These are phyloP conservation scores for Eurois occulta DNA, from an alignment of 2,888 invertebrate species.

Conservation along the genomic window DNA sequence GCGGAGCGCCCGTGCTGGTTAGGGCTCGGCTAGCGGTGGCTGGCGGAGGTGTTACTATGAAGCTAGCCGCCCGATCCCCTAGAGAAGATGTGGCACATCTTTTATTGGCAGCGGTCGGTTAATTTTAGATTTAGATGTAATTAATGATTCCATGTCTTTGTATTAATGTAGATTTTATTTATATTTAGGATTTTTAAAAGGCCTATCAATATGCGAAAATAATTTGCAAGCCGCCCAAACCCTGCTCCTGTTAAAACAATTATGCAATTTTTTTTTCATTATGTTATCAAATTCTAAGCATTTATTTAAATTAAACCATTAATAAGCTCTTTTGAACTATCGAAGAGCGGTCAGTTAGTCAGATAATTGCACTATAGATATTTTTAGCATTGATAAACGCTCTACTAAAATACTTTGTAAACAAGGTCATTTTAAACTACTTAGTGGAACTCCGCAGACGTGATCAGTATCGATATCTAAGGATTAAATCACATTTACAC, in stretches of 20 bases:
- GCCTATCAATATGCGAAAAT: neutral
- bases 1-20: conserved; percentile 97
- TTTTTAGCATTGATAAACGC: neutral
- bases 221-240: neutral
- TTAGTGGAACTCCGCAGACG: neutral
- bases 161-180: conserved; percentile 27
- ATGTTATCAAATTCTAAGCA: neutral
- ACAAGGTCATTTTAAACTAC: neutral
- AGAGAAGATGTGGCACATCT: conserved; percentile 96
- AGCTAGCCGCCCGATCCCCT: conserved; percentile 96
- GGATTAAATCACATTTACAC: neutral
- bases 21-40: conserved; percentile 95
- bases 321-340: neutral
- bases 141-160: conserved; percentile 19
- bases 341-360: neutral
- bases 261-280: neutral
- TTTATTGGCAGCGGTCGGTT: conserved; percentile 96
- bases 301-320: neutral
- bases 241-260: neutral
- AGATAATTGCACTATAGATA: neutral
- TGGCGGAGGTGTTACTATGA: conserved; percentile 97
- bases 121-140: conserved; percentile 67
- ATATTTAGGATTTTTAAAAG: neutral
- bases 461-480: neutral
- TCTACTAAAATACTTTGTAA: neutral